Base-by-base conservation (phyloP, 2,113 vertebrate species). In the Ptilorrhoa leucosticta region DNA sequence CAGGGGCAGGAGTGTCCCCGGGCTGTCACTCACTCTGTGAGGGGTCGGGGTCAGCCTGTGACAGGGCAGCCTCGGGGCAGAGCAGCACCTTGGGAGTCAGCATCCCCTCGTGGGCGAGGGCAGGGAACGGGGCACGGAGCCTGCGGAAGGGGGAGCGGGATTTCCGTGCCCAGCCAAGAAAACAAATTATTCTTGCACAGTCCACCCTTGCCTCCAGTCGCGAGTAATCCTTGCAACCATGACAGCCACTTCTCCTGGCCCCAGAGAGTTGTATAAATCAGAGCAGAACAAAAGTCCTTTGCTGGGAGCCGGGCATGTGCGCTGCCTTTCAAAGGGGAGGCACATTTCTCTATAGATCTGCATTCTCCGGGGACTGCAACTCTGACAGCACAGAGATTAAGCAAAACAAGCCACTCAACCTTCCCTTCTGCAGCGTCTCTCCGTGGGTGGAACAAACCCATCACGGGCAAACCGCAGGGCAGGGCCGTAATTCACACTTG, bases 261-360 rank as follows among this genome's bases (percentile, higher is more conserved):
- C 68, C 42, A 0, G 92, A 94, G 95, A 92, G 77, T 75, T 77
- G 83, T 95, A 78, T 95, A 93, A 95, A 96, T 89, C 96, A 92
- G 88, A 35, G 92, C 69, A 92, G 92, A 94, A 96, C 92, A 97
- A 94, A 96, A 95, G 90, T 95, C 33, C 86, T 95, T 92, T 92
- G 89, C 95, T 82, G 94, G 90, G 90, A 94, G 92, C 92, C 37
- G 92, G 93, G 92, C 95, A 94, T 92, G 94, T 94, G 88, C 27
- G 2, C 83, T 87, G 91, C 24, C 31, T 96, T 69, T 96, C 92
- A 95, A 89, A 95, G 93, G 92, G 83, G 20, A 94, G 90, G 90
- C 94, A 92, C 92, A 95, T 93, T 95, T 90, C 90, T 92, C 70
- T 95, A 53, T 68, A 81, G 93, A 92, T 86, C 90, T 44, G 40